Conservation (phyloP, 2,888 invertebrate genomes). For the Calliopum simillimum region DNA sequence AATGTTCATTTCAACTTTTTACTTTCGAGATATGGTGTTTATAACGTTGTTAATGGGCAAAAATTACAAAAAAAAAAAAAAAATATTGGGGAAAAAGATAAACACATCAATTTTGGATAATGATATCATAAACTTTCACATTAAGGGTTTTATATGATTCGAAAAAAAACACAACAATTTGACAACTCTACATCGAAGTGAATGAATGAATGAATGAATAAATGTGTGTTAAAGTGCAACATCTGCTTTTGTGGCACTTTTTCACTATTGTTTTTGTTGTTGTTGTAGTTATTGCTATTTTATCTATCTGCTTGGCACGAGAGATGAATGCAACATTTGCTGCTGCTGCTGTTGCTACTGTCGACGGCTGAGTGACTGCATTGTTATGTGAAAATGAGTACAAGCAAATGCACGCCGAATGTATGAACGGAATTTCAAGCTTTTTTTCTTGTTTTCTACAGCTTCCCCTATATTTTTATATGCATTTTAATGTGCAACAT, state of each 20-base stretch:
- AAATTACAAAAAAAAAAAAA: no score
- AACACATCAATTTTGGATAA: no score
- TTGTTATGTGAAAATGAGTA: constrained; percentile 8
- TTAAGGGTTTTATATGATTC: no score
- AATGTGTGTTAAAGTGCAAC: constrained; percentile 21
- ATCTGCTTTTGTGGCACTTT: constrained; percentile 21
- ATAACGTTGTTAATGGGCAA: no score
- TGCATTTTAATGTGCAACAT: constrained; percentile 1
- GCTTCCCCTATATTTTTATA: background rate
- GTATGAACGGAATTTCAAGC: background rate
- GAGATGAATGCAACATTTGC: constrained; percentile 12
- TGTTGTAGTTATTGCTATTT: background rate
- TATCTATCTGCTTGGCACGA: constrained; percentile 4
- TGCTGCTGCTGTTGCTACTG: background rate
- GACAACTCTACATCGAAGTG: no score
- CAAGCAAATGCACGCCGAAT: background rate
- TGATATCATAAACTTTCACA: no score
- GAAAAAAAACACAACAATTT: no score
- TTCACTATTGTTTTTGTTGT: constrained; percentile 5
- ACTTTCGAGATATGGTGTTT: no score
- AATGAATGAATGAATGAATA: background rate
- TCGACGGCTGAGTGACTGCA: background rate
- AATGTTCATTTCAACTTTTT: no score
- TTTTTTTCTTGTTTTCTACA: background rate
- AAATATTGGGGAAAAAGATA: no score